Conservation (phyloP, 2,113 vertebrate genomes). For the Maylandia zebra region DNA sequence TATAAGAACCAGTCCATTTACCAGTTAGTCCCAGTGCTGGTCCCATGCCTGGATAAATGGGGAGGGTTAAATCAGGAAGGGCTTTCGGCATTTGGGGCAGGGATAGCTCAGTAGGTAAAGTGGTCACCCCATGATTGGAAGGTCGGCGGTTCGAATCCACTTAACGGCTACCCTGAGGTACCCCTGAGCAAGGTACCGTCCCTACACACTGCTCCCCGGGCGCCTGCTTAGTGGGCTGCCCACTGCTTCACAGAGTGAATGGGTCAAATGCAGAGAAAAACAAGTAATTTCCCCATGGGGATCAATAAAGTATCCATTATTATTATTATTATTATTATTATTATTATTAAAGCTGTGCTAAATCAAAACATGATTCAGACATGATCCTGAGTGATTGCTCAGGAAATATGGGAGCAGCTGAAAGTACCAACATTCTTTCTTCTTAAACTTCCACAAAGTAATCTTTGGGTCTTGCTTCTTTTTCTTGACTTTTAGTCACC, state of each 20-base stretch:
- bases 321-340: too few species aligned
- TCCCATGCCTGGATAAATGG: not conserved
- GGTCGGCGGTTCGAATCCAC: too few species aligned
- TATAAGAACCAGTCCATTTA: not conserved
- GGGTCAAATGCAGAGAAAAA: too few species aligned
- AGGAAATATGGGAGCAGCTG: not conserved
- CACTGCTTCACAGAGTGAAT: too few species aligned
- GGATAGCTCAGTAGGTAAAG: too few species aligned
- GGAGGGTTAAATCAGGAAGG: not conserved
- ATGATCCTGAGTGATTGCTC: not conserved
- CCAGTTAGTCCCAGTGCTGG: not conserved
- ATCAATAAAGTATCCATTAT: too few species aligned
- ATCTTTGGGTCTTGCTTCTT: not conserved
- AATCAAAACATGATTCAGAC: not conserved
- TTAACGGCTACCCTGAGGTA: too few species aligned
- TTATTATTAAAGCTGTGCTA: not conserved
- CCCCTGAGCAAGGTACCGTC: too few species aligned
- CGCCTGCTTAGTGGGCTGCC: too few species aligned
- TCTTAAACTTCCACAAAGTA: fast-evolving
- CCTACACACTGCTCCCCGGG: too few species aligned
- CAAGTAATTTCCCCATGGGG: too few species aligned
- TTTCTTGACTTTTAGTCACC: not conserved
- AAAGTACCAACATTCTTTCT: not conserved
- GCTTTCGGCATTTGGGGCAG: not conserved
- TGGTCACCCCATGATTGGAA: too few species aligned